phyloP scores from a whole-genome alignment of 2,113 vertebrate species.

The Ovis canadensis region DNA sequence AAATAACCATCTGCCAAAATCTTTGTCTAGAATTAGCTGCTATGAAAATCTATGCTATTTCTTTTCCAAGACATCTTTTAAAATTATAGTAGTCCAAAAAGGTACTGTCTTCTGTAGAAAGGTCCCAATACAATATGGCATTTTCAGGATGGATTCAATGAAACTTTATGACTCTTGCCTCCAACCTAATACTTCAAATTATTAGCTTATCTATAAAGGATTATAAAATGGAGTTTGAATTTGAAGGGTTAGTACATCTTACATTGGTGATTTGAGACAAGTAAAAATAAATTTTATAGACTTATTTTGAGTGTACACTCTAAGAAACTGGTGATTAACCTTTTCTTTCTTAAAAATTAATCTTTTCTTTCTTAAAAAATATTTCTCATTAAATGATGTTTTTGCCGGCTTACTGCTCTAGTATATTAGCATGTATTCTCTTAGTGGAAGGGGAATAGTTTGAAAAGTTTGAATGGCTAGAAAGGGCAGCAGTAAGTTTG shows the following conservation, averaged over 20 bases:
- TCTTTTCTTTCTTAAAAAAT: not conserved
- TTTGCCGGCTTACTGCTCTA: not conserved
- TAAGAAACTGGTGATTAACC: not conserved
- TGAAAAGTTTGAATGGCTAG: not conserved
- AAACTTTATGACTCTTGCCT: not conserved
- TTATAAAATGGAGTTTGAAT: not conserved
- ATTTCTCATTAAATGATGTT: not conserved
- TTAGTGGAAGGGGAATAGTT: not conserved
- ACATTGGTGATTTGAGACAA: not conserved
- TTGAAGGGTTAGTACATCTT: conserved; percentile 7
- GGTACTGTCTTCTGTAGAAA: not conserved
- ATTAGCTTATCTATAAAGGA: not conserved
- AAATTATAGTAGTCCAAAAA: not conserved
- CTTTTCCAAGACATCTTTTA: conserved; percentile 37
- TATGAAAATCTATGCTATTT: conserved; percentile 15
- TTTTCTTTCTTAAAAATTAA: not conserved
- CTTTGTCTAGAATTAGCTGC: conserved; percentile 43
- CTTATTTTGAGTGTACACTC: not conserved
- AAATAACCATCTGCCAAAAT: conserved; percentile 13
- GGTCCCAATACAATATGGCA: not conserved
- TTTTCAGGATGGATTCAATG: conserved; percentile 17
- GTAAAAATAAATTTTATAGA: not conserved
- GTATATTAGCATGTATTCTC: not conserved
- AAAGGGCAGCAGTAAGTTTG: not conserved
- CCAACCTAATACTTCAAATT: not conserved